Base-by-base conservation (phyloP, 2,113 vertebrate genomes). In the Megaceryle maxima region DNA sequence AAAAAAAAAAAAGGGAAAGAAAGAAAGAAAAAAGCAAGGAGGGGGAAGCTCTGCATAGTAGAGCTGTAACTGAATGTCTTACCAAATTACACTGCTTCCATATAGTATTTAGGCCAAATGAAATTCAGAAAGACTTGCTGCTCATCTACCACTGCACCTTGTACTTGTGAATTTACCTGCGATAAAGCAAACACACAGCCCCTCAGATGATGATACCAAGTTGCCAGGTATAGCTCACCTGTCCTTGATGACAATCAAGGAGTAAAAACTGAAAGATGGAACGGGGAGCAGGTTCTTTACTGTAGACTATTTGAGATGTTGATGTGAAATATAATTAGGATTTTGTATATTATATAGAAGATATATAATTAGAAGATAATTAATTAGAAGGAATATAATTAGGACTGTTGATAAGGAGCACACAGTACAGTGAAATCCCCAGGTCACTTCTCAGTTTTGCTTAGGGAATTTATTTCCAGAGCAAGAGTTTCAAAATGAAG, bases 71-170 rank as follows among this genome's bases (percentile, higher is more conserved):
- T 79, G 56, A 43, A 14, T 5, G 7, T 59, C 50, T 37, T 35
- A 37, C 37, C 43, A 46, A 0, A 18, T 41, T 6, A 6, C 0
- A 0, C 55, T 64, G 79, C 64, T 87, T 60, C 55, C 43, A 12
- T 18, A 10, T 31, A 51, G 39, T 51, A 14, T 33, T 55, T 29
- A 35, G 59, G 20, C 10, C 41, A 41, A 39, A 4, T 8, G 37
- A 21, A 57, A 46, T 46, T 26, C 29, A 59, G 63, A n/a, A 76
- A 24, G 56, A 25, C 64, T 57, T 51, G 20, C 33, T 39, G 66
- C 44, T n/a, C 43, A 63, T 62, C 68, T 75, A 2, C n/a, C 48
- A 10, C n/a, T 46, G 25, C 26, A 19, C 51, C 18, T 25, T 59
- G 46, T 28, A 10, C 16, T 50, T 29, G 18, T 1, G 6, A 29